phyloP scores from a whole-genome alignment of 1,140 invertebrate genomes.

The Paralvinella palmiformis region DNA sequence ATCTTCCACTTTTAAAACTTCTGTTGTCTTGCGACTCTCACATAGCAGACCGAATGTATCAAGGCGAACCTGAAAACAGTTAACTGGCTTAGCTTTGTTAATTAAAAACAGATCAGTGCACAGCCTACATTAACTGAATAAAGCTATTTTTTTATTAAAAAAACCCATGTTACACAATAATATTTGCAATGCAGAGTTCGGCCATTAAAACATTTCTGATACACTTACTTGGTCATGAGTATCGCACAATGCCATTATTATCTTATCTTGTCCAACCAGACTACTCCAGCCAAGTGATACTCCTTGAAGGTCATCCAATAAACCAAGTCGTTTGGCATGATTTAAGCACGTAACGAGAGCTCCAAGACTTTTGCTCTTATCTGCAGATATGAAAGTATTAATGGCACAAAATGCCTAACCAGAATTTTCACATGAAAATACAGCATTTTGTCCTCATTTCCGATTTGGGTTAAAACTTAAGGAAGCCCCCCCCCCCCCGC shows the following conservation, averaged over 20 bases:
- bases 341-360: slow-evolving; percentile 40
- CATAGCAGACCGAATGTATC: slow-evolving; percentile 63
- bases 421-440: too few species aligned
- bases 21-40: slow-evolving; percentile 69
- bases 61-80: slow-evolving; percentile 49
- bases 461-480: too few species aligned
- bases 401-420: slow-evolving; percentile 10
- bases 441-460: too few species aligned
- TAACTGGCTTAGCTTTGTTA: background rate
- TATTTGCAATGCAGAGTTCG: too few species aligned
- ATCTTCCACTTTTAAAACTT: slow-evolving; percentile 59
- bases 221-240: too few species aligned
- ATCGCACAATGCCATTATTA: too few species aligned
- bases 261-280: too few species aligned
- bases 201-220: too few species aligned
- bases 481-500: too few species aligned
- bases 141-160: too few species aligned
- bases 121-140: background rate
- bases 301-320: slow-evolving; percentile 21
- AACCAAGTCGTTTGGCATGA: slow-evolving; percentile 32
- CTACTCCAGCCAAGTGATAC: too few species aligned
- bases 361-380: slow-evolving; percentile 13
- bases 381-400: background rate
- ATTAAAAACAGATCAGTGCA: background rate
- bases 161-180: too few species aligned